phyloP scores from a whole-genome alignment of 1,140 invertebrate species.

The Apis dorsata region DNA sequence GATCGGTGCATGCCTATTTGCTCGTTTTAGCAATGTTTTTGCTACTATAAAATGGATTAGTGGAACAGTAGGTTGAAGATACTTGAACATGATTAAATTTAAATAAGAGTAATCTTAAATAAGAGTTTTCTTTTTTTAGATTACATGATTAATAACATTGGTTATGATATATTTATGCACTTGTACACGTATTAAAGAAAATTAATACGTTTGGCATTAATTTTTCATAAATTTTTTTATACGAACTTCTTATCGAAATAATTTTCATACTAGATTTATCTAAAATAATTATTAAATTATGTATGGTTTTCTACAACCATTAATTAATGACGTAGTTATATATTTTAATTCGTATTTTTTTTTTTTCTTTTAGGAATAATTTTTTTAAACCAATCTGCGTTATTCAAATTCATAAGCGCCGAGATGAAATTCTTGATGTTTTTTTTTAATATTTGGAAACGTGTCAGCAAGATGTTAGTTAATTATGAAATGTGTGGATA shows the following conservation, averaged over 20 bases:
- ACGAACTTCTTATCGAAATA: neutral
- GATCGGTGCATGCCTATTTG: neutral
- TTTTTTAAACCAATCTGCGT: neutral
- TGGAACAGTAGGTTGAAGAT: constrained; percentile 2
- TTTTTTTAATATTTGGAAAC: neutral
- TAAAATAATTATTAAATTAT: neutral
- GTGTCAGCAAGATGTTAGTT: neutral
- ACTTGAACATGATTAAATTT: neutral
- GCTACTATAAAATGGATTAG: constrained; percentile 2
- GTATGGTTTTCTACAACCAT: too few species aligned
- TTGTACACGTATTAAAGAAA: too few species aligned
- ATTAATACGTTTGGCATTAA: too few species aligned
- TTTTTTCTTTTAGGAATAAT: neutral
- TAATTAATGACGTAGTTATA: too few species aligned
- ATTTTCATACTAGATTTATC: neutral
- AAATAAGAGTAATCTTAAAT: neutral
- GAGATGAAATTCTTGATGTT: neutral
- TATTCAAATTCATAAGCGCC: neutral
- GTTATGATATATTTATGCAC: too few species aligned
- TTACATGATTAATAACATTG: too few species aligned
- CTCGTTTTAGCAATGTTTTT: neutral
- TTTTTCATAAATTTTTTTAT: too few species aligned
- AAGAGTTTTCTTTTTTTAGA: neutral
- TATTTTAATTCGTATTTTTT: too few species aligned
- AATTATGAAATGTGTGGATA: neutral